Conservation (phyloP, 30 jellyfish, hydroid and myxozoan genomes). For the Aurelia aurita region DNA sequence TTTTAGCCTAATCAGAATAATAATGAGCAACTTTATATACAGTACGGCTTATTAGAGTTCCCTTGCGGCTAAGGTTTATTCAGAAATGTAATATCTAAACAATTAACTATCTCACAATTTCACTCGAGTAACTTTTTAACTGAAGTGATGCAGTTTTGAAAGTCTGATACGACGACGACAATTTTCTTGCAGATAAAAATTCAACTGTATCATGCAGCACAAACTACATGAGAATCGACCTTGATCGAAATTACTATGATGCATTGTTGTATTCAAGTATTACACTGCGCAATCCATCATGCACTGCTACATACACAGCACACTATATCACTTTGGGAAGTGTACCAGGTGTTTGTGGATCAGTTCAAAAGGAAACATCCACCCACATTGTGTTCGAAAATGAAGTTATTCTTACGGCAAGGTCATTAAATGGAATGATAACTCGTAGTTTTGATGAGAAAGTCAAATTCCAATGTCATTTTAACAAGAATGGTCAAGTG, state of each 20-base stretch:
- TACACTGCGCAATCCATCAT: slow-evolving; percentile 27
- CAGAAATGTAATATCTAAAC: no score
- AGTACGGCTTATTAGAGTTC: no score
- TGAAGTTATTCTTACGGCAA: slow-evolving; percentile 23
- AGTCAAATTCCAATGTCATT: background rate
- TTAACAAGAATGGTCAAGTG: slow-evolving; percentile 1
- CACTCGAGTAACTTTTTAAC: no score
- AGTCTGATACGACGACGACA: no score
- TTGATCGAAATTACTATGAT: background rate
- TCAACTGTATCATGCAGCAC: background rate
- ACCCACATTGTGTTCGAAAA: slow-evolving; percentile 27
- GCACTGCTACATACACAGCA: slow-evolving; percentile 28
- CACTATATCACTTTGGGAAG: slow-evolving; percentile 25
- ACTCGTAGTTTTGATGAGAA: background rate
- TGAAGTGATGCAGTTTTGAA: no score
- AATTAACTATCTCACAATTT: no score
- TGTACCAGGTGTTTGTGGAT: slow-evolving; percentile 42
- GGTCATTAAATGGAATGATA: background rate
- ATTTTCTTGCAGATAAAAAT: background rate
- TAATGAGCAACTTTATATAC: no score
- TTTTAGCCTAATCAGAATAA: no score
- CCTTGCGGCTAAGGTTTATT: no score
- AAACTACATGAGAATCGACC: background rate
- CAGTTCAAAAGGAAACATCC: slow-evolving; percentile 11
- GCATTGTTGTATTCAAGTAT: slow-evolving; percentile 19